These are phyloP conservation scores for Mus spretus DNA, from an alignment of 2,797 vertebrate genomes.

Conservation along the genomic window DNA sequence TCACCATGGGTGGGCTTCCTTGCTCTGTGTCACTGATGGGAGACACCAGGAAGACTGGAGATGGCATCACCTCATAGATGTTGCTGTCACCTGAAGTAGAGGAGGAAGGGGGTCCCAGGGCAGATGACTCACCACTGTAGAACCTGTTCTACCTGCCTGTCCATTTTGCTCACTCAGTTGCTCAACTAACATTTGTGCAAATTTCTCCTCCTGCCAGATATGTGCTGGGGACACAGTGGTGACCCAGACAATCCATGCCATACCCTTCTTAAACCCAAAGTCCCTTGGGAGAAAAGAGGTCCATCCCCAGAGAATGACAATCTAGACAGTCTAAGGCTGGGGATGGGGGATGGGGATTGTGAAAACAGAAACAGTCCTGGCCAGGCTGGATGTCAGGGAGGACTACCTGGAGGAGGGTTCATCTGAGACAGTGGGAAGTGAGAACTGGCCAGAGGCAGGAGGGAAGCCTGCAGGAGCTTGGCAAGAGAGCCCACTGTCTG, in stretches of 20 bases:
- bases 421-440: not conserved
- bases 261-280: not conserved
- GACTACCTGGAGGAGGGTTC: constrained; percentile 42
- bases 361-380: not conserved
- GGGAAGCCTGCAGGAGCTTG: not conserved
- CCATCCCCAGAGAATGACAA: not conserved
- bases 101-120: not conserved
- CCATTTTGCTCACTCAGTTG: not conserved
- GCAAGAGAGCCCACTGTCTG: not conserved
- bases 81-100: constrained; percentile 58
- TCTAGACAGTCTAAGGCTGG: not conserved
- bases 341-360: not conserved
- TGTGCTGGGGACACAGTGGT: not conserved
- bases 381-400: not conserved
- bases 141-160: not conserved
- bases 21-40: not conserved
- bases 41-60: constrained; percentile 45
- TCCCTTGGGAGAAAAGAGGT: not conserved
- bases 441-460: not conserved
- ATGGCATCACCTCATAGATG: constrained; percentile 69
- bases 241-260: too few relatives aligned
- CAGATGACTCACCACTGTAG: not conserved
- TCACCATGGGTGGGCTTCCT: not conserved
- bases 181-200: not conserved
- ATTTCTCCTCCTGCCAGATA: not conserved